Conservation (phyloP, 1,140 invertebrate genomes). For the Stegodyphus mimosarum region DNA sequence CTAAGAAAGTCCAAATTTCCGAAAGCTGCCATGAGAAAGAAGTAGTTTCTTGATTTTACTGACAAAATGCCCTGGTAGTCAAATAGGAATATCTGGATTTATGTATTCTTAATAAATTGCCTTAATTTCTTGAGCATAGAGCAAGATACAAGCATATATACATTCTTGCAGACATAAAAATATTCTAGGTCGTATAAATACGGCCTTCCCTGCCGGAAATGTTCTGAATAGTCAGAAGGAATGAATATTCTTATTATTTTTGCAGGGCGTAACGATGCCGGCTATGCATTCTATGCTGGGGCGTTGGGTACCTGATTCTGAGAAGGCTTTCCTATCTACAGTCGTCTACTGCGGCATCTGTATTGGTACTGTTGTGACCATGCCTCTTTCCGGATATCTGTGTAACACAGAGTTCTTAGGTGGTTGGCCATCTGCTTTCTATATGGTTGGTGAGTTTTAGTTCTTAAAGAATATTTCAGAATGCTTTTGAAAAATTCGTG, state of each 20-base stretch:
- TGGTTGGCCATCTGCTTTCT: constrained; percentile 90
- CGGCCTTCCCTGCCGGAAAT: no score
- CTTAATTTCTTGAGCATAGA: no score
- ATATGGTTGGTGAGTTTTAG: constrained; percentile 79
- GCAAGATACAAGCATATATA: no score
- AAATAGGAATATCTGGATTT: no score
- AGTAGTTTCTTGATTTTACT: no score
- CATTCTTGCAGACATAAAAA: no score
- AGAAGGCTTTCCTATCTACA: constrained; percentile 81
- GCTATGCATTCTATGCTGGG: constrained; percentile 89
- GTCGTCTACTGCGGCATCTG: constrained; percentile 84
- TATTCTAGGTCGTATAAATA: no score
- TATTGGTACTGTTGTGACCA: constrained; percentile 82
- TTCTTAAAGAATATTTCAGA: background rate
- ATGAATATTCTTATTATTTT: background rate
- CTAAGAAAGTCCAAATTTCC: no score
- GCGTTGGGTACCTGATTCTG: constrained; percentile 85
- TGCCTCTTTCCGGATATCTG: constrained; percentile 80
- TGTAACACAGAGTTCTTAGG: constrained; percentile 72
- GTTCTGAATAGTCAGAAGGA: no score
- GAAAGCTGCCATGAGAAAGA: no score
- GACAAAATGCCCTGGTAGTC: no score
- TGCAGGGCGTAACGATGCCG: constrained; percentile 88
- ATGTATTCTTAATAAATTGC: no score
- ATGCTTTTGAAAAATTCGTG: background rate